These are phyloP conservation scores for Tricholauxania praeusta DNA, from an alignment of 2,888 invertebrate genomes.

Conservation along the genomic window DNA sequence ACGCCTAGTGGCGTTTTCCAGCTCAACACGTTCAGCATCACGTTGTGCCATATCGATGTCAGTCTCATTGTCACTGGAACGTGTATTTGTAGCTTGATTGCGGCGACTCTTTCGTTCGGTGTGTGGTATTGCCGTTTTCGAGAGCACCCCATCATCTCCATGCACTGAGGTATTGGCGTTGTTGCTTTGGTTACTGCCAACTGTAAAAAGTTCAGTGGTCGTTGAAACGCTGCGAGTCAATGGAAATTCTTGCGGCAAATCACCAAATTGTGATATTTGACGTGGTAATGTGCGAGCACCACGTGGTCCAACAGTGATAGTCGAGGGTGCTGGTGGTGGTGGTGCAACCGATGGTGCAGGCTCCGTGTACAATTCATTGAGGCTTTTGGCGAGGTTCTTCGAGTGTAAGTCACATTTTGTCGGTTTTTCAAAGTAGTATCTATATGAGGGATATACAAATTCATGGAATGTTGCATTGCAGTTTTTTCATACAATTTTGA, in stretches of 20 bases:
- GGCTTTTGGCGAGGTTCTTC: constrained; percentile 65
- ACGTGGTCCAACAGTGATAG: constrained; percentile 18
- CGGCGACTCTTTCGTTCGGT: constrained; percentile 52
- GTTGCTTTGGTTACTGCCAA: constrained; percentile 43
- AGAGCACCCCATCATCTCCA: neutral
- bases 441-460: constrained; percentile 38
- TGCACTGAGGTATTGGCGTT: constrained; percentile 18
- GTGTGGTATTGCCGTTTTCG: constrained; percentile 35
- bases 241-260: constrained; percentile 62
- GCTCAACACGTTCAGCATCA: constrained; percentile 22
- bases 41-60: constrained; percentile 37
- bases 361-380: constrained; percentile 66
- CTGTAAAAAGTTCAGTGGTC: constrained; percentile 63
- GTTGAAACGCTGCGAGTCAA: constrained; percentile 67
- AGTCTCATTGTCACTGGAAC: constrained; percentile 37
- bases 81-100: constrained; percentile 61
- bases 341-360: constrained; percentile 50
- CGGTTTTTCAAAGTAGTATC: constrained; percentile 66
- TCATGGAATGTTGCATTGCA: too few relatives aligned
- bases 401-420: constrained; percentile 64
- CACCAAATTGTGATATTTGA: constrained; percentile 50
- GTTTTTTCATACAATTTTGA: too few relatives aligned
- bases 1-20: constrained; percentile 31
- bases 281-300: constrained; percentile 48
- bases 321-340: constrained; percentile 48